Conservation (phyloP, 2,888 invertebrate genomes). For the Empis stercorea region DNA sequence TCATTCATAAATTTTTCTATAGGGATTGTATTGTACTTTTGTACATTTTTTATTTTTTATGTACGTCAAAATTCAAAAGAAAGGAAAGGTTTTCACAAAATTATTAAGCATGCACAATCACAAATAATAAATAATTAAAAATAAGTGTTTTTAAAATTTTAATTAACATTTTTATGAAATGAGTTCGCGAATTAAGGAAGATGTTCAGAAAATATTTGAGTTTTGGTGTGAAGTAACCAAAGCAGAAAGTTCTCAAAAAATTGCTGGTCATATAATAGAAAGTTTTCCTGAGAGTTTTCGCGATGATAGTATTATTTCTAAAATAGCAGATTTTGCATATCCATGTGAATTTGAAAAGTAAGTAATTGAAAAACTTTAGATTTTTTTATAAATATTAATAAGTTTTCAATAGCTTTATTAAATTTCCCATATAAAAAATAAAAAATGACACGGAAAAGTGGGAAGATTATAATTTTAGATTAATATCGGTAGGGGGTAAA, state of each 20-base stretch:
- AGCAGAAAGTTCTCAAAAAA: conserved; percentile 17
- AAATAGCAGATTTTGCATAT: conserved; percentile 85
- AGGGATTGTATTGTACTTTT: too few species aligned
- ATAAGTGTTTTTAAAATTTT: too few species aligned
- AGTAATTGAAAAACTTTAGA: conserved; percentile 24
- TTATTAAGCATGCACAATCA: too few species aligned
- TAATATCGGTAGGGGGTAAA: background rate
- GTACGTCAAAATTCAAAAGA: too few species aligned
- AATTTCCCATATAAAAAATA: background rate
- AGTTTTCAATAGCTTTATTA: background rate
- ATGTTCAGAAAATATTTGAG: conserved; percentile 36
- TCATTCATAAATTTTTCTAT: too few species aligned
- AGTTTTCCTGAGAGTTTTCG: conserved; percentile 74
- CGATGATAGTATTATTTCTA: conserved; percentile 72
- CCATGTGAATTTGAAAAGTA: conserved; percentile 70
- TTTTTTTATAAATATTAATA: background rate
- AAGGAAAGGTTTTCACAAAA: too few species aligned
- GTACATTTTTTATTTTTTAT: too few species aligned
- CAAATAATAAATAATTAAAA: too few species aligned
- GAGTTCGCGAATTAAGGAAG: conserved; percentile 14
- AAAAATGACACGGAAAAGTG: background rate
- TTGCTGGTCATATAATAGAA: conserved; percentile 50
- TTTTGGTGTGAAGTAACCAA: conserved; percentile 36
- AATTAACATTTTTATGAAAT: too few species aligned
- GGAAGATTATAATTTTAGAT: background rate